Base-by-base conservation (phyloP, 2,888 invertebrate genomes). In the Cactoblastis cactorum region DNA sequence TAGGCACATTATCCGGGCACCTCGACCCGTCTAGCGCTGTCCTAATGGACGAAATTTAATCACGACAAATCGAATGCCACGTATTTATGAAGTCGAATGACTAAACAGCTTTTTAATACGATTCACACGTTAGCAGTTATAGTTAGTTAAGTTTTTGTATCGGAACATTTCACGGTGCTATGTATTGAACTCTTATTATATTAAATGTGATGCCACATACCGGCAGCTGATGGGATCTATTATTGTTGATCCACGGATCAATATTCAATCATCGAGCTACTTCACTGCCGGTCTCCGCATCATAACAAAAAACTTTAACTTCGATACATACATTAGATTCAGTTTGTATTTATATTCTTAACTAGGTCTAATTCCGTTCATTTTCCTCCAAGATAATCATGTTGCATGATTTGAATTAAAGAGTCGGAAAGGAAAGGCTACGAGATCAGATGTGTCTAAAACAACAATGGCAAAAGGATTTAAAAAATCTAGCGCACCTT, bases 91-190 rank as follows among this genome's bases (percentile, higher is more conserved):
- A 85, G 80, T 69, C 77, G 84, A 77, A 87, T 89, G 89, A 89
- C 89, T 89, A 75, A 83, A 88, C 89, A 89, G 67, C 75, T 87
- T 89, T 89, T 88, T 89, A 87, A 89, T 89, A 88, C 87, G 87
- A 86, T 89, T 89, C 89, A 89, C 89, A 89, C 88, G 89, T 89
- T 84, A 81, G 82, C 83, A 74, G 83, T 85, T 88, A 88, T 89
- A 86, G 83, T 84, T 83, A 84, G 87, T 85, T 84, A 83, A 86
- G 86, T 89, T 89, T 88, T 89, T 89, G 74, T 86, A 80, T 77
- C 83, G 80, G 77, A 76, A 85, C 87, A 86, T 89, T 88, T 89
- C 89, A 89, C 89, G 88, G 88, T 85, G 73, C 80, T 83, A 82
- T 76, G 84, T 85, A 86, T 89, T 83, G 79, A 84, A 83, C 72